These are phyloP conservation scores for Gobio occitaniae DNA, from an alignment of 2,797 vertebrate genomes.

Conservation along the genomic window DNA sequence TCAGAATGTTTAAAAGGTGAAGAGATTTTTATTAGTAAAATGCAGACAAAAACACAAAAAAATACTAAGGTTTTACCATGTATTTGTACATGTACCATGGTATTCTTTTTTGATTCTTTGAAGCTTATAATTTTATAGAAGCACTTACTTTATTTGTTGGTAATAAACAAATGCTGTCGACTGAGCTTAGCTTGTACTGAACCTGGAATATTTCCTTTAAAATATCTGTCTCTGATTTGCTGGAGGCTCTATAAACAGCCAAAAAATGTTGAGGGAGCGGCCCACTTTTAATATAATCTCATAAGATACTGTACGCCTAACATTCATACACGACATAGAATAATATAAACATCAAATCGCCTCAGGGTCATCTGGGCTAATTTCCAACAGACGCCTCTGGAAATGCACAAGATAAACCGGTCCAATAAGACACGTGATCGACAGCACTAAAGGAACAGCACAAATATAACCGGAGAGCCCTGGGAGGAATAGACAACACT, in stretches of 20 bases:
- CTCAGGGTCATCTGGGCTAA: background rate
- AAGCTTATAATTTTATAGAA: background rate
- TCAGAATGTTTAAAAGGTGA: background rate
- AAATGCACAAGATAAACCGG: background rate
- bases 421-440: slow-evolving; percentile 5
- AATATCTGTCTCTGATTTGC: background rate
- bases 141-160: background rate
- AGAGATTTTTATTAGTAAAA: no score
- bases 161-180: background rate
- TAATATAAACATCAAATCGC: background rate
- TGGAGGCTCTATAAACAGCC: background rate
- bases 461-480: slow-evolving; percentile 1
- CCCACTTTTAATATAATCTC: background rate
- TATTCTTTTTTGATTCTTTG: background rate
- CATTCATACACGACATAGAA: background rate
- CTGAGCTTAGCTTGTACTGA: background rate
- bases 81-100: background rate
- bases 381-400: background rate
- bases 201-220: background rate
- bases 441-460: background rate
- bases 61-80: background rate
- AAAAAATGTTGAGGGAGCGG: background rate
- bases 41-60: background rate
- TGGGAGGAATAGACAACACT: slow-evolving; percentile 34
- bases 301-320: background rate